Evolutionary conservation across 2,888 invertebrate species (phyloP).

Genomic region (Agelastica alni): DNA sequence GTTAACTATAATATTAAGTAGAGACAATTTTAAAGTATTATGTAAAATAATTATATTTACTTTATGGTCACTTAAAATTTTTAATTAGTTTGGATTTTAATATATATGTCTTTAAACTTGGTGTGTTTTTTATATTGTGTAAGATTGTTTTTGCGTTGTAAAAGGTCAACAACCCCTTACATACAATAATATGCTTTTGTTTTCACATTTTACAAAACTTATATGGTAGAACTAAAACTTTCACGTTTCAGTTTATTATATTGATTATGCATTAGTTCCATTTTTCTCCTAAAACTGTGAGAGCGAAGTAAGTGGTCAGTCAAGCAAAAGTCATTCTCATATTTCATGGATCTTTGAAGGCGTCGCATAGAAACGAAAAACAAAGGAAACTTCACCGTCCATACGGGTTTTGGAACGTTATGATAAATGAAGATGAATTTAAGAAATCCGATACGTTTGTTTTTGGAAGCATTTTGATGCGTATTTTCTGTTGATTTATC

Average conservation of each 20-base stretch:
- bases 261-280: not conserved
- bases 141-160: not conserved
- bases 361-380: slow-evolving; percentile 5
- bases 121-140: not conserved
- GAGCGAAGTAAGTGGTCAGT: slow-evolving; percentile 5
- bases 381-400: slow-evolving; percentile 3
- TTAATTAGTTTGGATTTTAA: no score
- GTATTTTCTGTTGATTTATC: not conserved
- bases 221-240: no score
- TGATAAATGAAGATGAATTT: slow-evolving; percentile 2
- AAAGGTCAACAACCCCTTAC: no score
- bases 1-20: no score
- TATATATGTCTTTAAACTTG: no score
- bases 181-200: no score
- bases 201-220: no score
- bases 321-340: slow-evolving; percentile 2
- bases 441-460: not conserved
- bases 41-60: no score
- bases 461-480: not conserved
- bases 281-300: not conserved
- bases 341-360: not conserved
- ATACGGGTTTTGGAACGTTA: not conserved
- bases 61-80: no score
- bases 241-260: no score
- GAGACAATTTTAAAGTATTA: no score